These are phyloP conservation scores for Drosophila paranaensis DNA, from an alignment of 2,888 invertebrate genomes.

Conservation along the genomic window DNA sequence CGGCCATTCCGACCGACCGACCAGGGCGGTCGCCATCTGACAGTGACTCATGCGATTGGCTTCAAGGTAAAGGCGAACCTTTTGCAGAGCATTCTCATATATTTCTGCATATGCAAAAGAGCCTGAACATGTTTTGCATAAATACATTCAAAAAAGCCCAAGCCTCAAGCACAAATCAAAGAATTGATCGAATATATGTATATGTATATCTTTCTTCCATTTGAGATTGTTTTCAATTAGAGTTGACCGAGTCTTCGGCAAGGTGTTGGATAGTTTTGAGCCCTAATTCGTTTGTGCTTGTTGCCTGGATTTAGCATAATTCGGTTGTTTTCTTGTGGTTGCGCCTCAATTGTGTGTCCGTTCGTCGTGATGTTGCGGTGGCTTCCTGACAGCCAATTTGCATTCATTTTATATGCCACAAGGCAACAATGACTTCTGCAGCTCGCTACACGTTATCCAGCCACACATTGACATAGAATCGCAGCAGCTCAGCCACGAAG, in stretches of 20 bases:
- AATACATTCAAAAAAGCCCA: slow-evolving; percentile 9
- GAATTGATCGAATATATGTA: neutral
- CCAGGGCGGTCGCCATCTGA: slow-evolving; percentile 40
- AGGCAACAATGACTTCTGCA: slow-evolving; percentile 27
- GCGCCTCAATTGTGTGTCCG: slow-evolving; percentile 45
- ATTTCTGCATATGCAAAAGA: slow-evolving; percentile 36
- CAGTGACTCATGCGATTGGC: slow-evolving; percentile 50
- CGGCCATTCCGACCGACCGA: slow-evolving; percentile 24
- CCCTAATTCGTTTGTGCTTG: slow-evolving; percentile 30
- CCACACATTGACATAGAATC: slow-evolving; percentile 57
- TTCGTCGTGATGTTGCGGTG: slow-evolving; percentile 72
- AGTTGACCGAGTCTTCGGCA: neutral
- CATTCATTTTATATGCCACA: slow-evolving; percentile 63
- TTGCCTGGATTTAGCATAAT: slow-evolving; percentile 54
- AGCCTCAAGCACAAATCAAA: slow-evolving; percentile 1
- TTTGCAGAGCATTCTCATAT: slow-evolving; percentile 42
- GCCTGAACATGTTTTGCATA: neutral
- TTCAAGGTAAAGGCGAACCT: slow-evolving; percentile 56
- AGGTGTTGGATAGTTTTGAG: slow-evolving; percentile 37
- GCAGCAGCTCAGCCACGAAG: slow-evolving; percentile 54
- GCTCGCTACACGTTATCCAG: slow-evolving; percentile 56
- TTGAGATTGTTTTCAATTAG: neutral
- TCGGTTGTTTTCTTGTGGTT: slow-evolving; percentile 58
- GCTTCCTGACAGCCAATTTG: slow-evolving; percentile 68
- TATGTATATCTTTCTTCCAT: neutral